These are phyloP conservation scores for Podargus strigoides DNA, from an alignment of 2,797 vertebrate species.

Conservation along the genomic window DNA sequence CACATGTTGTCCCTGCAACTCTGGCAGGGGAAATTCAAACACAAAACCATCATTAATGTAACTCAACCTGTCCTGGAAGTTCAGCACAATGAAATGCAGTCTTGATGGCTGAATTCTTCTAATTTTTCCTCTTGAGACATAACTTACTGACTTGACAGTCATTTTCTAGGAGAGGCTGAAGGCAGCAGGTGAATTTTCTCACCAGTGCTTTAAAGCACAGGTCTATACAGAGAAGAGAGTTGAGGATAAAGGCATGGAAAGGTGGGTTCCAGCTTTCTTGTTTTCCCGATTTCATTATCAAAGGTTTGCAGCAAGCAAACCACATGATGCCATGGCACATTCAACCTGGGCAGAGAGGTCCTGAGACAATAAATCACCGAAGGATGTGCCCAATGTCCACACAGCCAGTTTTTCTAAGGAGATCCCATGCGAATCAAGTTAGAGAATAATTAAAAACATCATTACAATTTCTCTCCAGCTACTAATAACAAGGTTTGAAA, in stretches of 20 bases:
- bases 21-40: not conserved
- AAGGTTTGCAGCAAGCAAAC: not conserved
- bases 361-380: not conserved
- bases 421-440: not conserved
- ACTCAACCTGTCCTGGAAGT: not conserved
- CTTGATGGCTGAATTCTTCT: not conserved
- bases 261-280: not conserved
- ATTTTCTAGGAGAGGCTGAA: not conserved
- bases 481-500: not conserved
- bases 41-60: not conserved
- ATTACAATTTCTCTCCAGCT: not conserved
- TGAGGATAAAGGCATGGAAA: not conserved
- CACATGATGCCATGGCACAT: not conserved
- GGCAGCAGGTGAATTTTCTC: not conserved
- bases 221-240: not conserved
- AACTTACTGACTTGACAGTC: not conserved
- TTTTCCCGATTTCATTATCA: not conserved
- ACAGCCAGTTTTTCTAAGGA: not conserved
- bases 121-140: not conserved
- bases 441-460: not conserved
- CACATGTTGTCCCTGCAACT: not conserved
- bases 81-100: conserved; percentile 22
- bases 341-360: not conserved
- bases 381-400: not conserved
- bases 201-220: not conserved